phyloP scores from a whole-genome alignment of 1,140 invertebrate species.

The Geopemphigus sp. region DNA sequence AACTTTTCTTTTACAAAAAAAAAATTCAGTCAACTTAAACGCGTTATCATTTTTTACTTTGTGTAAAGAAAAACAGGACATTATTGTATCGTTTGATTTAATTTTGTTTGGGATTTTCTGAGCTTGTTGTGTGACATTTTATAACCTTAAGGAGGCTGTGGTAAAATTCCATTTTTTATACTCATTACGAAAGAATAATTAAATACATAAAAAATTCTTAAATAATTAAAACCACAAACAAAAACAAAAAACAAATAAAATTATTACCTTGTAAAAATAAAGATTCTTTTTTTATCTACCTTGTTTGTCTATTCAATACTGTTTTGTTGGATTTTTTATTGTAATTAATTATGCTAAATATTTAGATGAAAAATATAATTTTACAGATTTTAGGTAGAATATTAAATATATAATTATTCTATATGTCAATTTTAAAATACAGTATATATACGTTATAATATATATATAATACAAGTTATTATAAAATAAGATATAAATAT shows the following conservation, averaged over 20 bases:
- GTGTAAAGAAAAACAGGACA: conserved; percentile 8
- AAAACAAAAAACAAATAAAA: conserved; percentile 10
- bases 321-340: neutral
- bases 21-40: neutral
- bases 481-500: too few species aligned
- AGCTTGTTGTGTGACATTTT: neutral
- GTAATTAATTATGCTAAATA: neutral
- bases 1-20: neutral
- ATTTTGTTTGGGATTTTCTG: conserved; percentile 38
- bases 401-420: too few species aligned
- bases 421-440: too few species aligned
- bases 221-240: conserved; percentile 23
- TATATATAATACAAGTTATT: too few species aligned
- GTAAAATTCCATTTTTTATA: conserved; percentile 22
- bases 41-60: neutral
- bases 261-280: conserved; percentile 9
- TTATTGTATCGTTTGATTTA: conserved; percentile 21
- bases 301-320: neutral
- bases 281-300: conserved; percentile 2
- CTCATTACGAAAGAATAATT: conserved; percentile 22
- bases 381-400: too few species aligned
- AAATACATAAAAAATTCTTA: neutral
- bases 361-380: neutral
- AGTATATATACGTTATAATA: too few species aligned
- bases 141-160: neutral